Conservation (phyloP, 2,888 invertebrate genomes). For the Hyposoter didymator region DNA sequence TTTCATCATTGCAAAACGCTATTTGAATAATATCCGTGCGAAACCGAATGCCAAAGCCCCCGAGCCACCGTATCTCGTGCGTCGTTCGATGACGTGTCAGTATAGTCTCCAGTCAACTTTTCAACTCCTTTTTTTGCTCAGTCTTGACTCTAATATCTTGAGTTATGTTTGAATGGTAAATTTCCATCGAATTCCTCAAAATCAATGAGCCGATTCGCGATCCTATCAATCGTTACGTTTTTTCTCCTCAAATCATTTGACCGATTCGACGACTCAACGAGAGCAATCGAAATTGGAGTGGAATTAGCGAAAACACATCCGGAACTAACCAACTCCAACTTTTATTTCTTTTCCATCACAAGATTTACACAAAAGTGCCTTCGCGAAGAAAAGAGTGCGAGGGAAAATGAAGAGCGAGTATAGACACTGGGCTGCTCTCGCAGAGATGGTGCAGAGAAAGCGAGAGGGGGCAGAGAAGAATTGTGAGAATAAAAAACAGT, state of each 20-base stretch:
- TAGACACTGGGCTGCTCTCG: slow-evolving; percentile 7
- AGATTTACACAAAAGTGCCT: neutral
- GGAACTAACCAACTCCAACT: neutral
- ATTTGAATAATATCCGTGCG: slow-evolving; percentile 47
- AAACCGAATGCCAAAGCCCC: slow-evolving; percentile 20
- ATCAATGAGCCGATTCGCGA: neutral
- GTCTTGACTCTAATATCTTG: neutral
- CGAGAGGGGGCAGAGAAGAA: slow-evolving; percentile 34
- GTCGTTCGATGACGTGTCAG: slow-evolving; percentile 35
- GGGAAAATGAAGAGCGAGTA: neutral
- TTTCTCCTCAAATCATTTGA: neutral
- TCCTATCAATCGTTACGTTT: neutral
- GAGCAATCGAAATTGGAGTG: neutral
- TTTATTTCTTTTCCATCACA: neutral
- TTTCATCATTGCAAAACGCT: slow-evolving; percentile 56
- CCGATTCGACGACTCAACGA: too few relatives aligned
- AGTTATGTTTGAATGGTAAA: neutral
- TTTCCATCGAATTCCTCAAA: neutral
- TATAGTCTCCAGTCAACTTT: neutral
- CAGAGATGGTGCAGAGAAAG: slow-evolving; percentile 45
- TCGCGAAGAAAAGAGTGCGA: neutral
- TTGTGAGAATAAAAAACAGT: slow-evolving; percentile 24
- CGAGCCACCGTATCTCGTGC: slow-evolving; percentile 36
- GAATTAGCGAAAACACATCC: neutral
- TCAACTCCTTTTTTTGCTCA: neutral